Conservation (phyloP, 1,140 invertebrate species). For the Phortica variegata region DNA sequence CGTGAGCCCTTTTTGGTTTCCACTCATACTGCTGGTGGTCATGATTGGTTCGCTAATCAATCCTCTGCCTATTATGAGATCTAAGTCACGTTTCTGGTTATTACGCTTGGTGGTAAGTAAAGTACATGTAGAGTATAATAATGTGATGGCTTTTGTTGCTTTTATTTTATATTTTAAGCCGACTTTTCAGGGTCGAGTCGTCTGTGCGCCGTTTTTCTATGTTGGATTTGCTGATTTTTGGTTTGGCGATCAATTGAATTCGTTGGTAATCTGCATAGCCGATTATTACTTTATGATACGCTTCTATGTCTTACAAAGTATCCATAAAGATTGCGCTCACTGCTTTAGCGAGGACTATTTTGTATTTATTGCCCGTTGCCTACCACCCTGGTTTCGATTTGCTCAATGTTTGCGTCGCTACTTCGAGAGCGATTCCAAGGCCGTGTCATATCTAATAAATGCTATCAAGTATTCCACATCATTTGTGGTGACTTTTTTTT, state of each 20-base stretch:
- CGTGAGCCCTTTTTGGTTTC: constrained; percentile 64
- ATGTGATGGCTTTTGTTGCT: constrained; percentile 4
- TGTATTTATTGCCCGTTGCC: constrained; percentile 66
- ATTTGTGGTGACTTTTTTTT: constrained; percentile 73
- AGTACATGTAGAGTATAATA: too few relatives aligned
- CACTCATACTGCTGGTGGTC: constrained; percentile 63
- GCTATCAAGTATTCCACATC: constrained; percentile 83
- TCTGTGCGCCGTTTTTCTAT: constrained; percentile 79
- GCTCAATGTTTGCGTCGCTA: constrained; percentile 84
- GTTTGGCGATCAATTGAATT: constrained; percentile 90
- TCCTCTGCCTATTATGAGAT: constrained; percentile 65
- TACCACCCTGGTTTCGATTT: constrained; percentile 86
- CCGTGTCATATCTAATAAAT: constrained; percentile 74
- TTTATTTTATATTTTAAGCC: constrained; percentile 10
- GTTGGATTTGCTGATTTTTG: constrained; percentile 92
- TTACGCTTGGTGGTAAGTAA: constrained; percentile 57
- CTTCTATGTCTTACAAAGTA: constrained; percentile 62
- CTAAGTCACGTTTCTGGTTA: constrained; percentile 61
- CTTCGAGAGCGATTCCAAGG: constrained; percentile 59
- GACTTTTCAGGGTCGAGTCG: constrained; percentile 68
- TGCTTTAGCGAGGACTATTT: constrained; percentile 30
- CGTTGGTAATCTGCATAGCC: constrained; percentile 71
- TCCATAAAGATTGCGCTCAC: constrained; percentile 56
- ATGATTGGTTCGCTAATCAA: constrained; percentile 67
- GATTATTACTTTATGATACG: constrained; percentile 80